phyloP scores from a whole-genome alignment of 2,888 invertebrate genomes.

The Drosophila sordidapex region DNA sequence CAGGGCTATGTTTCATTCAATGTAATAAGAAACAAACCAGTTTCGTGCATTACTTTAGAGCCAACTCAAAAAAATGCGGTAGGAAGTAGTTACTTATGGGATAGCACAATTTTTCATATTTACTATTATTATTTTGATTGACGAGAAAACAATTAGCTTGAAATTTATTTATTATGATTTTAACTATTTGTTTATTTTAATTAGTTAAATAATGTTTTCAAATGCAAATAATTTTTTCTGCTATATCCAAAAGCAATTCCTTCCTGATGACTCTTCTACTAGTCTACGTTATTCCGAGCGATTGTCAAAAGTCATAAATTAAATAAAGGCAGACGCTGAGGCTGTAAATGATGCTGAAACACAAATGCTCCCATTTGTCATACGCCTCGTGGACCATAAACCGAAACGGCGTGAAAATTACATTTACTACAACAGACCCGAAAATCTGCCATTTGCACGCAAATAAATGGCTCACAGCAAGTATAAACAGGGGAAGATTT shows the following conservation, averaged over 20 bases:
- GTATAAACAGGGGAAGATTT: constrained; percentile 1
- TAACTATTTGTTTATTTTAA: neutral
- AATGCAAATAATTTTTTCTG: neutral
- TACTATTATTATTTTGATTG: neutral
- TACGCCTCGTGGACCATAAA: constrained; percentile 62
- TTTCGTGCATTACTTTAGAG: neutral
- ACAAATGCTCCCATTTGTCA: constrained; percentile 59
- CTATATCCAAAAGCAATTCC: neutral
- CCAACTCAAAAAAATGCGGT: neutral
- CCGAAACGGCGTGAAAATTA: constrained; percentile 38
- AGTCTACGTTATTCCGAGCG: constrained; percentile 29
- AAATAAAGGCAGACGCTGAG: constrained; percentile 1
- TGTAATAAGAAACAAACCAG: constrained; percentile 12
- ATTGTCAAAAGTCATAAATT: constrained; percentile 40
- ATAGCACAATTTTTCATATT: too few relatives aligned
- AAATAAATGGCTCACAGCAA: constrained; percentile 33
- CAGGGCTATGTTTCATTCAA: constrained; percentile 12
- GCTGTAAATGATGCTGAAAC: constrained; percentile 48
- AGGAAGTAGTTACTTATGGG: neutral
- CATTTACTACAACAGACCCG: constrained; percentile 23
- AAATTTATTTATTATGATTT: neutral
- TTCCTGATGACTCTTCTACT: constrained; percentile 11
- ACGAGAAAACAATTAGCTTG: too few relatives aligned
- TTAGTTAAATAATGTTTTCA: neutral
- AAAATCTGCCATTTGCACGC: constrained; percentile 27